Percentiles rank a stretch among this genome's conserved stretches.
Evolutionary conservation across 2,888 invertebrate genomes (phyloP).

Genomic region (Drosophila suboccidentalis): DNA sequence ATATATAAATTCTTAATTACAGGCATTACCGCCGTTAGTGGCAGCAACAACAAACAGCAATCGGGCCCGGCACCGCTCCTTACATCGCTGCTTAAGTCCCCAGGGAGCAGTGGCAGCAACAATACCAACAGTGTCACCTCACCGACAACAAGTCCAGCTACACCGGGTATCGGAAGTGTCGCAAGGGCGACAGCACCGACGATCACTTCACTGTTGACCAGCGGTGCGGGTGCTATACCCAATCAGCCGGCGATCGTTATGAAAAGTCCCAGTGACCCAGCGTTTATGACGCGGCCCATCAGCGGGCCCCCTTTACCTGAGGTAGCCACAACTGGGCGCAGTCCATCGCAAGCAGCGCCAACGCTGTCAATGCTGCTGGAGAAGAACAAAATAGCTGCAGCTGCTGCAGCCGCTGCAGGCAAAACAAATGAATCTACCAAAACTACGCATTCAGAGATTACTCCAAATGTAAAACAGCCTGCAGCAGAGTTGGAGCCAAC

Average conservation of each 20-base stretch:
- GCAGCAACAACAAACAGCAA: slow-evolving; percentile 80
- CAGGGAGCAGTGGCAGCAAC: slow-evolving; percentile 64
- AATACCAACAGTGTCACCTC: slow-evolving; percentile 75
- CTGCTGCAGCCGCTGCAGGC: slow-evolving; percentile 11
- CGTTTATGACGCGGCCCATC: slow-evolving; percentile 81
- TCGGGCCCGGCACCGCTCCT: slow-evolving; percentile 90
- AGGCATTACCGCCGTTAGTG: slow-evolving; percentile 19
- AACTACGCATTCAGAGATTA: slow-evolving; percentile 14
- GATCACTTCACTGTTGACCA: slow-evolving; percentile 85
- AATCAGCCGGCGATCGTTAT: slow-evolving; percentile 75
- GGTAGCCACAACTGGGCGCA: slow-evolving; percentile 66
- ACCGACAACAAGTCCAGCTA: slow-evolving; percentile 17
- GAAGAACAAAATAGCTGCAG: slow-evolving; percentile 83
- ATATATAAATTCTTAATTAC: not conserved
- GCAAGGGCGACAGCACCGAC: slow-evolving; percentile 83
- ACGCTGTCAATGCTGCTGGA: slow-evolving; percentile 91
- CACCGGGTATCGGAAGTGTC: slow-evolving; percentile 53
- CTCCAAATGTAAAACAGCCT: slow-evolving; percentile 40
- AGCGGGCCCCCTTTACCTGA: slow-evolving; percentile 82
- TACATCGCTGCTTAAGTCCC: slow-evolving; percentile 92
- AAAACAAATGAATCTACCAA: slow-evolving; percentile 32
- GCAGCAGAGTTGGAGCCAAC: slow-evolving; percentile 14
- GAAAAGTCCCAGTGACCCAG: slow-evolving; percentile 71
- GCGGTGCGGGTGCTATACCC: slow-evolving; percentile 74
- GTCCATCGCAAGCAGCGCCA: slow-evolving; percentile 90